A percentile compares a stretch with the other conserved stretches of the same genome.
Conservation (phyloP, 64 coral and sea anemone species). For the Actinia equina region DNA sequence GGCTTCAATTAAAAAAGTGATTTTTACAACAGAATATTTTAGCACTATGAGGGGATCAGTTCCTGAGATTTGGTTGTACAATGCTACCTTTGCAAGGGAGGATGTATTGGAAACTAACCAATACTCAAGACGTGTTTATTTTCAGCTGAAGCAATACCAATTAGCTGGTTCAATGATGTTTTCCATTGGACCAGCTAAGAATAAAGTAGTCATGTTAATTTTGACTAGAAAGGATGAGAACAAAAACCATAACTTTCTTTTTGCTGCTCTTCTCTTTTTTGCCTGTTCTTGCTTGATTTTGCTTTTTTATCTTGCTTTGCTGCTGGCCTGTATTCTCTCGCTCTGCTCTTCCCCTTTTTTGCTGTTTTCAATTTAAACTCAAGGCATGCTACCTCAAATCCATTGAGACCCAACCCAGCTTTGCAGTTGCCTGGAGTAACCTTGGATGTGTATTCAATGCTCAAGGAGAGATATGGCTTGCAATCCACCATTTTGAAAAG, state of each 20-base stretch:
- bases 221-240: constrained; percentile 98
- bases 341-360: constrained; percentile 78
- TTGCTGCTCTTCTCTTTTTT: constrained; percentile 99
- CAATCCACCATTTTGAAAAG: constrained; percentile 99
- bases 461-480: constrained; percentile 99
- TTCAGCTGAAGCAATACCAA: constrained; percentile 41
- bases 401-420: constrained; percentile 99
- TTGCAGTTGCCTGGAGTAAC: constrained; percentile 99
- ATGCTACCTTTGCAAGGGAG: constrained; percentile 11
- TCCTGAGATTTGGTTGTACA: background rate
- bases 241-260: constrained; percentile 99
- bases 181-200: constrained; percentile 24
- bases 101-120: constrained; percentile 44
- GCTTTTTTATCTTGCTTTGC: constrained; percentile 63
- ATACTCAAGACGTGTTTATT: constrained; percentile 49
- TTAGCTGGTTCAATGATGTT: background rate
- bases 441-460: constrained; percentile 99
- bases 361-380: constrained; percentile 78
- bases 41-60: background rate
- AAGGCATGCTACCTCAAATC: constrained; percentile 99
- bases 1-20: background rate
- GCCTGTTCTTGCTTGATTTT: constrained; percentile 81
- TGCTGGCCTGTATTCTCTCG: constrained; percentile 53
- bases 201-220: constrained; percentile 41
- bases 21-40: background rate